Conservation (phyloP, 2,113 vertebrate species). For the Tychaedon coryphoeus region DNA sequence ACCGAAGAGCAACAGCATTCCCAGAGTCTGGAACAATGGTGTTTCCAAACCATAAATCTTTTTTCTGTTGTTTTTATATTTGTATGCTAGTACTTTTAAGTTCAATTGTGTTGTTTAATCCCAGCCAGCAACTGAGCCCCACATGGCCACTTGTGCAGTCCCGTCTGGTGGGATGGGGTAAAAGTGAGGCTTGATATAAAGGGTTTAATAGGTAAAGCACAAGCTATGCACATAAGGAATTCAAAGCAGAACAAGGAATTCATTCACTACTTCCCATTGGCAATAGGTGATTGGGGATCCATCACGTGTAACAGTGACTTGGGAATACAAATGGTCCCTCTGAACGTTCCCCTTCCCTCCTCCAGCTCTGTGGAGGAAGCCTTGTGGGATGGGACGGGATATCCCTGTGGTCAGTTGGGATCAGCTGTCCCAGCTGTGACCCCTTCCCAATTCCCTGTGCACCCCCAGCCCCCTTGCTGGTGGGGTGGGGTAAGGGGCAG, state of each 20-base stretch:
- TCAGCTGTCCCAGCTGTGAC: background rate
- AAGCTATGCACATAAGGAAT: background rate
- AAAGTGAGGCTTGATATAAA: background rate
- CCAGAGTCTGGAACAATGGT: slow-evolving; percentile 27
- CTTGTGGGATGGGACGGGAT: background rate
- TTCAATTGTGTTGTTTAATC: background rate
- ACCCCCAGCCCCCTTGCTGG: background rate
- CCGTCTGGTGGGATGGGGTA: background rate
- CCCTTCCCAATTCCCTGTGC: no score
- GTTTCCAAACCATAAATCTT: slow-evolving; percentile 24
- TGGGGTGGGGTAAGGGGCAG: background rate
- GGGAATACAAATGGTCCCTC: background rate
- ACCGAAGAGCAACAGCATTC: background rate
- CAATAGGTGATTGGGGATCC: background rate
- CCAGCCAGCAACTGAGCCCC: background rate
- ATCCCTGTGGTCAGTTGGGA: background rate
- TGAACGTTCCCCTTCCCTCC: fast-evolving
- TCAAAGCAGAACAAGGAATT: background rate
- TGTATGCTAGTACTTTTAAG: background rate
- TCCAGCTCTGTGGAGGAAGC: background rate
- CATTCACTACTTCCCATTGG: background rate
- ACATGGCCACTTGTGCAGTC: background rate
- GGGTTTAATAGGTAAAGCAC: background rate
- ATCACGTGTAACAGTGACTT: background rate
- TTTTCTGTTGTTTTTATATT: background rate